These are phyloP conservation scores for Myotis yumanensis DNA, from an alignment of 2,113 vertebrate genomes.

Conservation along the genomic window DNA sequence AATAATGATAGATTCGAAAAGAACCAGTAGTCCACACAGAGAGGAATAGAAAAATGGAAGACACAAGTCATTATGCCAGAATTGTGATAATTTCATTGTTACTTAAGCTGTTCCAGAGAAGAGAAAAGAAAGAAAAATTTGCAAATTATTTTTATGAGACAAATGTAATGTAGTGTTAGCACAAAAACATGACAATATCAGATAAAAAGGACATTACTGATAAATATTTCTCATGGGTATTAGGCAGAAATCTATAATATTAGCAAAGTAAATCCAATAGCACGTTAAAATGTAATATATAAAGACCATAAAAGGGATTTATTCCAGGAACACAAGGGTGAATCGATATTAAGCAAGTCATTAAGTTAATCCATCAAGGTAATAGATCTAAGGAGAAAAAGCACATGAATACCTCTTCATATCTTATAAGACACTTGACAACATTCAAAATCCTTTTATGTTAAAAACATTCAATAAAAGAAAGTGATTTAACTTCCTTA, in stretches of 20 bases:
- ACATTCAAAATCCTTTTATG: neutral
- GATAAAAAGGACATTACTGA: neutral
- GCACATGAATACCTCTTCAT: neutral
- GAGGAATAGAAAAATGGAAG: neutral
- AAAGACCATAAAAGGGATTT: neutral
- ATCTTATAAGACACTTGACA: conserved; percentile 4
- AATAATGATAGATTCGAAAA: neutral
- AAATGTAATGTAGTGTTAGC: neutral
- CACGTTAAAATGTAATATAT: conserved; percentile 41
- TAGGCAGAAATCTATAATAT: conserved; percentile 36
- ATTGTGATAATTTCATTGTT: neutral
- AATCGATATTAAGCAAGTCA: conserved; percentile 38
- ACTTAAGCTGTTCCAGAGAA: neutral
- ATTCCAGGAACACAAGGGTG: conserved; percentile 29
- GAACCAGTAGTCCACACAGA: neutral
- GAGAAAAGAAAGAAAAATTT: neutral
- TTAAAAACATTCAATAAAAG: conserved; percentile 19
- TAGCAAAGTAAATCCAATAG: neutral
- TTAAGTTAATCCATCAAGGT: neutral
- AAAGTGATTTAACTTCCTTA: neutral
- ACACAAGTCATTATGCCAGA: neutral
- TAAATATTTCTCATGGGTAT: neutral
- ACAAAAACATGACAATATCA: neutral
- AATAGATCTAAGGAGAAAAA: conserved; percentile 13
- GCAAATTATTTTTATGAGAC: neutral